A percentile compares a stretch with the other conserved stretches of the same genome.
These are phyloP conservation scores for Urocolius indicus DNA, from an alignment of 2,113 vertebrate species.

Conservation along the genomic window DNA sequence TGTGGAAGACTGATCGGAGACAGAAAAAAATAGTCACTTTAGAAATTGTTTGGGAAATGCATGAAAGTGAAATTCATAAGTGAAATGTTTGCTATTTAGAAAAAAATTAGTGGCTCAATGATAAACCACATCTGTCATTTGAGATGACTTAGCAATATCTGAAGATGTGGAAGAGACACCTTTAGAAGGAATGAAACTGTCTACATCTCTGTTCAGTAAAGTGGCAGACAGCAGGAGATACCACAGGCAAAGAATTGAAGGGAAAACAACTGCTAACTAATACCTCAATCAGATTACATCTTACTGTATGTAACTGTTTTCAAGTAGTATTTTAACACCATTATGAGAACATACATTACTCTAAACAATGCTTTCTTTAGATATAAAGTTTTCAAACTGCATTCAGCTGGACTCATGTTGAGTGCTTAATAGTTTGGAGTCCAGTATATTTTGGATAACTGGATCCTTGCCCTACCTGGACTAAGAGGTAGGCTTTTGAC, in stretches of 20 bases:
- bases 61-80: not conserved
- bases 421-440: not conserved
- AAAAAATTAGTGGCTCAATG: not conserved
- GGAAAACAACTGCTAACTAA: not conserved
- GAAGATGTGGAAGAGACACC: not conserved
- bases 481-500: not conserved
- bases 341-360: not conserved
- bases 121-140: not conserved
- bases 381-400: not conserved
- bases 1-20: not conserved
- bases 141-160: not conserved
- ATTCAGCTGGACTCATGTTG: not conserved
- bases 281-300: not conserved
- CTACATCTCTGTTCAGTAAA: not conserved
- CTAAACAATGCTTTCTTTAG: not conserved
- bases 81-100: not conserved
- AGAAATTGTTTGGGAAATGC: not conserved
- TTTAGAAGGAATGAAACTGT: not conserved
- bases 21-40: not conserved
- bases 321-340: not conserved
- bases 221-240: not conserved
- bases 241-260: not conserved
- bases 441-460: not conserved
- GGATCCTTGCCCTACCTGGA: not conserved
- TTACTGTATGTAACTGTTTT: not conserved